A percentile compares a stretch with the other conserved stretches of the same genome.
Evolutionary conservation across 2,888 invertebrate genomes (phyloP).

Genomic region (Coleophora deauratella): DNA sequence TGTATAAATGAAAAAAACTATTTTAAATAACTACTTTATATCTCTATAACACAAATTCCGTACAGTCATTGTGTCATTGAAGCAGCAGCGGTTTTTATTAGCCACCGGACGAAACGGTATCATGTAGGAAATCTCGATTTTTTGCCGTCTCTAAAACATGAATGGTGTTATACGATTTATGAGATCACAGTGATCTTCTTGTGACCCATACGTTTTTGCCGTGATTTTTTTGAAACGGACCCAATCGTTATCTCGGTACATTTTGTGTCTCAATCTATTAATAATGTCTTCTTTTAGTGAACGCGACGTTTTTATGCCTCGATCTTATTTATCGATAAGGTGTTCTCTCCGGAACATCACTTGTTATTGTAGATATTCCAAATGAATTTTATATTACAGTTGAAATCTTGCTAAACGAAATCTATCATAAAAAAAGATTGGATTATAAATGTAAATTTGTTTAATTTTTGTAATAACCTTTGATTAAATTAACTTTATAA

Average conservation of each 20-base stretch:
- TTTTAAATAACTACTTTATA: too few species aligned
- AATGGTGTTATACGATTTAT: constrained; percentile 69
- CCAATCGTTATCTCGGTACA: constrained; percentile 52
- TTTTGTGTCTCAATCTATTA: constrained; percentile 72
- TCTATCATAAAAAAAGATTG: too few species aligned
- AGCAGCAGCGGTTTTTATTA: constrained; percentile 19
- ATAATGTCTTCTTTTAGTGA: constrained; percentile 65
- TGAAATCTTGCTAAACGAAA: too few species aligned
- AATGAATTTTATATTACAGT: too few species aligned
- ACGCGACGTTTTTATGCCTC: constrained; percentile 45
- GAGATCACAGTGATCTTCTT: constrained; percentile 67
- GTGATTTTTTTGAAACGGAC: constrained; percentile 29
- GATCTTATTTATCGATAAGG: constrained; percentile 48
- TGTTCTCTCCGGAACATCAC: constrained; percentile 34
- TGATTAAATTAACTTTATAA: too few species aligned
- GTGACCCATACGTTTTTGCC: constrained; percentile 50
- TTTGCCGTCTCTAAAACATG: constrained; percentile 57
- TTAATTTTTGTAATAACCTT: too few species aligned
- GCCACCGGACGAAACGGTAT: constrained; percentile 64
- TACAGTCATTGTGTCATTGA: constrained; percentile 5
- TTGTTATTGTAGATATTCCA: constrained; percentile 15
- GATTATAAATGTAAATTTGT: too few species aligned
- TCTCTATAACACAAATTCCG: too few species aligned
- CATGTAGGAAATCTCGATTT: constrained; percentile 64
- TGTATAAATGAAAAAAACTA: too few species aligned